phyloP scores from a whole-genome alignment of 2,888 invertebrate genomes.

The Apodemia mormo region DNA sequence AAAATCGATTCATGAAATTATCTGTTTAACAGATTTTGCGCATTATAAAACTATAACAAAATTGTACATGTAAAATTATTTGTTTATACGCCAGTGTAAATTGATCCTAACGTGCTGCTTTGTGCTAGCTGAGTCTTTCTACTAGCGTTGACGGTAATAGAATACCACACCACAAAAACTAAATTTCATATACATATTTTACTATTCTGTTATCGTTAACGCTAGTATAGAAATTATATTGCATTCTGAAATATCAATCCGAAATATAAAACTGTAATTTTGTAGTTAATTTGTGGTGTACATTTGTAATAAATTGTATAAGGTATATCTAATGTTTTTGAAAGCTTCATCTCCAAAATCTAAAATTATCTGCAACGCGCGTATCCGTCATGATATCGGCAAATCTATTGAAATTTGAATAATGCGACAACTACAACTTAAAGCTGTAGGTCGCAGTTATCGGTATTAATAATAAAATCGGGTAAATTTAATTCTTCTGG shows the following conservation, averaged over 20 bases:
- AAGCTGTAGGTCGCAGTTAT: no score
- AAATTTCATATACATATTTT: background rate
- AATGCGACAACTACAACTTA: no score
- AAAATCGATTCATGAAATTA: background rate
- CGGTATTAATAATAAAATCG: no score
- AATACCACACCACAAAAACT: background rate
- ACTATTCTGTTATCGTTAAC: background rate
- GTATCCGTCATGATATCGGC: no score
- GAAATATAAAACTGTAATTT: conserved; percentile 5
- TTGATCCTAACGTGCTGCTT: background rate
- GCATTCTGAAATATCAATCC: background rate
- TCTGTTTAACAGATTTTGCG: no score
- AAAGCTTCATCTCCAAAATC: no score
- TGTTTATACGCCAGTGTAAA: background rate
- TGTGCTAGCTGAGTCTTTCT: background rate
- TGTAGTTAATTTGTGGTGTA: conserved; percentile 22
- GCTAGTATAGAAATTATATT: background rate
- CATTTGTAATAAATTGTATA: conserved; percentile 29
- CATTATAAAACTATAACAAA: no score
- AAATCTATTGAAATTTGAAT: no score
- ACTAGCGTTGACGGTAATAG: background rate
- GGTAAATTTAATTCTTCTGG: no score
- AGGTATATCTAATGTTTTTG: background rate
- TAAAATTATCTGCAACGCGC: no score
- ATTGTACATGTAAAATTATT: background rate